phyloP scores from a whole-genome alignment of 2,888 invertebrate genomes.

The Lagria hirta region DNA sequence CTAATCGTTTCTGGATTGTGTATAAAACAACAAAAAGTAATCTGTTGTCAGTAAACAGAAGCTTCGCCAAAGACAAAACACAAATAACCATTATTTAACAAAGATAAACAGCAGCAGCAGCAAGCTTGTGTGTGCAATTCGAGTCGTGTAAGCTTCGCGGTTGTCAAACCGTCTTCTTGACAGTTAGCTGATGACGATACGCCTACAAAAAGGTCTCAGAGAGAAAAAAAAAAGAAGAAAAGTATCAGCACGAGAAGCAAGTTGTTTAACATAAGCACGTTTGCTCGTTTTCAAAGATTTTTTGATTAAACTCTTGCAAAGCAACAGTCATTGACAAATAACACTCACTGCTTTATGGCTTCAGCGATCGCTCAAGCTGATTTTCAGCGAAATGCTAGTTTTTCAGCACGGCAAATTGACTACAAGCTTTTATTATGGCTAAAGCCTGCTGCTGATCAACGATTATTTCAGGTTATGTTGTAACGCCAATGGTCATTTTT shows the following conservation, averaged over 20 bases:
- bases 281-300: constrained; percentile 22
- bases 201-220: too few species aligned
- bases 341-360: constrained; percentile 24
- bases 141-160: constrained; percentile 36
- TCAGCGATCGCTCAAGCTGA: too few species aligned
- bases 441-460: too few species aligned
- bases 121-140: constrained; percentile 38
- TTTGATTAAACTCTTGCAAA: constrained; percentile 19
- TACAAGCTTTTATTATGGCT: too few species aligned
- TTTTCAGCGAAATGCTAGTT: too few species aligned
- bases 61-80: constrained; percentile 30
- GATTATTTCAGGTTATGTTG: too few species aligned
- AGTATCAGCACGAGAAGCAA: constrained; percentile 28
- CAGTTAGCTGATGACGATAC: constrained; percentile 33
- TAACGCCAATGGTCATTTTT: too few species aligned
- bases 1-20: too few species aligned
- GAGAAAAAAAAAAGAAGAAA: too few species aligned
- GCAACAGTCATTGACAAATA: constrained; percentile 29
- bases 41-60: too few species aligned
- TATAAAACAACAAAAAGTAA: too few species aligned
- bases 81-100: constrained; percentile 43
- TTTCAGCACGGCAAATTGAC: too few species aligned
- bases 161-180: constrained; percentile 32
- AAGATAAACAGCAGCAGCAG: constrained; percentile 45
- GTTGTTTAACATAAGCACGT: constrained; percentile 32